phyloP scores from a whole-genome alignment of 2,113 vertebrate genomes.

The Lota lota region DNA sequence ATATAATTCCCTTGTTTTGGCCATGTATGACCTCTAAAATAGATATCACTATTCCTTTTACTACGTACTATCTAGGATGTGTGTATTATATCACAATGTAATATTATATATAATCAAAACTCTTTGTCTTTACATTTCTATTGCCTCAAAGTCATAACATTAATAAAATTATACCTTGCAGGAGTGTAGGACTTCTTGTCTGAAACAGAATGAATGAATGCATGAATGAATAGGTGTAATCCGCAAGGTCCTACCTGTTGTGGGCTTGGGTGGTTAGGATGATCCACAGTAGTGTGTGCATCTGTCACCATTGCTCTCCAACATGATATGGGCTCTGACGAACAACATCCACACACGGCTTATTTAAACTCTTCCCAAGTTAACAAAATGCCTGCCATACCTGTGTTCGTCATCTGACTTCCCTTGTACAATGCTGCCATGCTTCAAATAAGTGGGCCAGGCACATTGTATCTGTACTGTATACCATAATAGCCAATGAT shows the following conservation, averaged over 20 bases:
- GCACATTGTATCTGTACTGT: conserved; percentile 33
- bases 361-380: conserved; percentile 69
- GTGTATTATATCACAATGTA: no score
- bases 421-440: conserved; percentile 73
- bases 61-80: no score
- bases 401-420: conserved; percentile 80
- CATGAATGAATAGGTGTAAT: conserved; percentile 5
- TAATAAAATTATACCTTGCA: no score
- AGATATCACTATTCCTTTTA: no score
- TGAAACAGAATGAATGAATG: no score
- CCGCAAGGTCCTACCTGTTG: conserved; percentile 53
- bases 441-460: conserved; percentile 70
- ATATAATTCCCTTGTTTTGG: no score
- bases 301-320: conserved; percentile 57
- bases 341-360: conserved; percentile 77
- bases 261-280: conserved; percentile 36
- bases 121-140: no score
- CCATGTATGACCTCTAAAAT: no score
- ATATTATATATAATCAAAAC: no score
- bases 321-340: conserved; percentile 59
- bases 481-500: conserved; percentile 23
- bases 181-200: no score
- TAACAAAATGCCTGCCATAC: conserved; percentile 83
- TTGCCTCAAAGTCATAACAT: no score
- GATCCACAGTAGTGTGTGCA: conserved; percentile 50